Conservation (phyloP, 1,140 invertebrate species). For the Listronotus oregonensis region DNA sequence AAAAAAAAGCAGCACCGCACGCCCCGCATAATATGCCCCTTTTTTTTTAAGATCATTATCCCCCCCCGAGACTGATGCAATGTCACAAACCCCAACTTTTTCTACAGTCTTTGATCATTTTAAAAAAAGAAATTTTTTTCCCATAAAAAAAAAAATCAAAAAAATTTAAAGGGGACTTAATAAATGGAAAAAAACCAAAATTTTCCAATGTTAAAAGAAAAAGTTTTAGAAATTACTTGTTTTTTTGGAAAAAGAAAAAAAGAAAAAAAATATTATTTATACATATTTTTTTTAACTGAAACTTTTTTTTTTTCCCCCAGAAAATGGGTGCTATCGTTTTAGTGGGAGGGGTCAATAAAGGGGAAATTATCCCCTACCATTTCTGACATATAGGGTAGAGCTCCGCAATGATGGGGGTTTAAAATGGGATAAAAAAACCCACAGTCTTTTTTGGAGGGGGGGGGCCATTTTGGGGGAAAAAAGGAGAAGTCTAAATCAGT, state of each 20-base stretch:
- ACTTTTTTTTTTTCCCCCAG: conserved; percentile 91
- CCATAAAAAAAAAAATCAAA: conserved; percentile 5
- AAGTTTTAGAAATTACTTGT: too few relatives aligned
- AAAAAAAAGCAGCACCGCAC: conserved; percentile 99
- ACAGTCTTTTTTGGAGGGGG: conserved; percentile 92
- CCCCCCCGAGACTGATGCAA: conserved; percentile 96
- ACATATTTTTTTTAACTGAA: conserved; percentile 86
- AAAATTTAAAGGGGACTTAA: too few relatives aligned
- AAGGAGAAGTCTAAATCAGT: conserved; percentile 97
- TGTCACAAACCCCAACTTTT: conserved; percentile 97
- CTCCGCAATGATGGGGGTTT: conserved; percentile 99
- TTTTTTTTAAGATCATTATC: conserved; percentile 98
- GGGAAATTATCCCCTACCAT: conserved; percentile 97
- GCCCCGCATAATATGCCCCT: conserved; percentile 99
- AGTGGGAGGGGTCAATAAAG: conserved; percentile 99
- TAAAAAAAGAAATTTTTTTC: conserved; percentile 97
- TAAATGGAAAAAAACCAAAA: too few relatives aligned
- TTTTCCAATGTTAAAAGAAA: too few relatives aligned
- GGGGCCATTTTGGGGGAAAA: conserved; percentile 84
- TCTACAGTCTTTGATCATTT: conserved; percentile 99
- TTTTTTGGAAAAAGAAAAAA: too few relatives aligned
- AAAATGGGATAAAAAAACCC: conserved; percentile 99
- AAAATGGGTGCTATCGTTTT: conserved; percentile 99
- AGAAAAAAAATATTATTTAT: not conserved
- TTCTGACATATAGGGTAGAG: conserved; percentile 97